These are phyloP conservation scores for Halocynthia aurantium DNA, from an alignment of 23 tunicate species.

Conservation along the genomic window DNA sequence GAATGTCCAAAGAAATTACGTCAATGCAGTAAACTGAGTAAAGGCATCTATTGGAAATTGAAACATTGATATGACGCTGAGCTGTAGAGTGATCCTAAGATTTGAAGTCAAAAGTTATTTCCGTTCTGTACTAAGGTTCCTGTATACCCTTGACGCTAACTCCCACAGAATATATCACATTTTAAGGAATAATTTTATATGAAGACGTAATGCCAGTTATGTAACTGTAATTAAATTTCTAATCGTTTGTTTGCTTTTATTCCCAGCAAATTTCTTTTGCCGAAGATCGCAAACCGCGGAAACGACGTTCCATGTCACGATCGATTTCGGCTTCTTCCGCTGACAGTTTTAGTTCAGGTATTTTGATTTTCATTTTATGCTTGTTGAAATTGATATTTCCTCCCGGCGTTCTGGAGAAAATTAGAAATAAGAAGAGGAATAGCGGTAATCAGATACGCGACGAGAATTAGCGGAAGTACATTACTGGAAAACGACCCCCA, in stretches of 20 bases:
- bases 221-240: not conserved
- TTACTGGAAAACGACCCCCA: no score
- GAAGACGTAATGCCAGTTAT: not conserved
- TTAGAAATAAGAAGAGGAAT: no score
- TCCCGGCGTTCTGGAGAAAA: no score
- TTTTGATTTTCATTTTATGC: not conserved
- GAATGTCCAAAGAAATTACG: no score
- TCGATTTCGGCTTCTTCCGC: constrained; percentile 91
- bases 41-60: no score
- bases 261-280: constrained; percentile 92
- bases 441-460: no score
- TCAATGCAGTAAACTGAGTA: no score
- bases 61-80: no score
- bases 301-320: constrained; percentile 93
- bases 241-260: not conserved
- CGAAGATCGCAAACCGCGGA: constrained; percentile 77
- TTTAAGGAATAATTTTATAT: not conserved
- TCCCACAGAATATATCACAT: not conserved
- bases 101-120: not conserved
- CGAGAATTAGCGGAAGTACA: no score
- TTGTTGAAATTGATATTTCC: no score
- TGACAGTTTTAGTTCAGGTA: constrained; percentile 92
- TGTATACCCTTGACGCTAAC: not conserved
- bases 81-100: no score
- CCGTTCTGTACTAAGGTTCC: not conserved